Evolutionary conservation across 2,113 vertebrate genomes (phyloP), one percentile per base, ranked within the genome.

Genomic region (Barbus barbus): DNA sequence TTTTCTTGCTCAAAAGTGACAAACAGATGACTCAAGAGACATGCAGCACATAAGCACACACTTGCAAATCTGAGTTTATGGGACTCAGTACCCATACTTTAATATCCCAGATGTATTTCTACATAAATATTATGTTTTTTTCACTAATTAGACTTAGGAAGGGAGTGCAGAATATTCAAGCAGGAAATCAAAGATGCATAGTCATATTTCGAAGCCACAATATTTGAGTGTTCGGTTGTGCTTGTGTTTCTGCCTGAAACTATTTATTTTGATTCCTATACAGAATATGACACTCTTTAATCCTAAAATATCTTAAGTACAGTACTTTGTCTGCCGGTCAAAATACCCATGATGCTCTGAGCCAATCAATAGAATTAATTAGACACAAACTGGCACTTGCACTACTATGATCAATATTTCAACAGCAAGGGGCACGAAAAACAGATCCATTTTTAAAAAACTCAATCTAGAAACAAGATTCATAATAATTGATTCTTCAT

Each of bases 41-140:
- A 36, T 36, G 72, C 38, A n/a, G 63, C 53, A 31, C 28, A 73
- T 13, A 79, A 61, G 61, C 16, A 46, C 28, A 13, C 12, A 53
- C 22, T 41, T 78, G 14, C 60, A 78, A 78, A 38, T 51, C 67
- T 31, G 65, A 41, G 75, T 88, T 83, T 74, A 79, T 71, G 16
- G 61, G 61, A 67, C 53, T 11, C 63, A 56, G 41, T 53, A 11
- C 78, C 41, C 76, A 48, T 58, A 48, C 60, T 82, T 86, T 85
- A 56, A 84, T 84, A 84, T 87, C 84, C 79, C 80, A 82, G 56
- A 38, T 26, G 79, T 46, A 74, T 83, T 77, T 83, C 56, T 83
- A 63, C 74, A 74, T 80, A 85, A 87, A 87, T 78, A 85, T 85
- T 85, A 44, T 81, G 74, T 65, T 85, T 9, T 44, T 79, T n/a